Evolutionary conservation across 23 tunicate species (phyloP), one percentile per base, ranked within the genome.

Genomic region (Clavelina lepadiformis): DNA sequence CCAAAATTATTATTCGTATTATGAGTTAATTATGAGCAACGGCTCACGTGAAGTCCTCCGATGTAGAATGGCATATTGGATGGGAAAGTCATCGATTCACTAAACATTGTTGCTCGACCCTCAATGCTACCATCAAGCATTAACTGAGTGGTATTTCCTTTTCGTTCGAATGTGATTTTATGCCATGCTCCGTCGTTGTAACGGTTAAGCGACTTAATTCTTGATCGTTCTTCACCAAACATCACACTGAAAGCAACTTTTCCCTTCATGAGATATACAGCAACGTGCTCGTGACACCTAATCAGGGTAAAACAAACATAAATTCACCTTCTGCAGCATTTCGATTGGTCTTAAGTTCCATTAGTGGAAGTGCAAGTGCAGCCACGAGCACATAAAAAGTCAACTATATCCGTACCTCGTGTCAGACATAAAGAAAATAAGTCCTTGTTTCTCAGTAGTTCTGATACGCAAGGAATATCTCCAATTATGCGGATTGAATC

Each of bases 251-350:
- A 71, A 0, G 65, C 81, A 2, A 86, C 38, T 73, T 73, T 78
- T 38, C 86, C 95, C 47, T 67, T 78, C 37, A 67, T 58, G 65
- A 86, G 53, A 41, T 73, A 86, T 22, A 79, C 62, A 27, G 86
- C 86, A 19, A 86, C 73, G 59, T 86, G 95, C 31, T 86, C 95
- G 27, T 41, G 53, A 58, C 83, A 70, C n/a, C 93, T 85, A n/a
- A n/a, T n/a, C n/a, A n/a, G n/a, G n/a, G n/a, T n/a, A n/a, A n/a
- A n/a, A n/a, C n/a, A n/a, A n/a, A n/a, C n/a, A n/a, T n/a, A n/a
- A n/a, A n/a, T n/a, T n/a, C n/a, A n/a, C n/a, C n/a, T n/a, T n/a
- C n/a, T n/a, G n/a, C n/a, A n/a, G n/a, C n/a, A n/a, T n/a, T n/a
- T n/a, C n/a, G n/a, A n/a, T n/a, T n/a, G n/a, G n/a, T n/a, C n/a